Percentiles rank a stretch among this genome's conserved stretches.
Conservation (phyloP, 2,888 invertebrate species). For the Dastarcus helophoroides region DNA sequence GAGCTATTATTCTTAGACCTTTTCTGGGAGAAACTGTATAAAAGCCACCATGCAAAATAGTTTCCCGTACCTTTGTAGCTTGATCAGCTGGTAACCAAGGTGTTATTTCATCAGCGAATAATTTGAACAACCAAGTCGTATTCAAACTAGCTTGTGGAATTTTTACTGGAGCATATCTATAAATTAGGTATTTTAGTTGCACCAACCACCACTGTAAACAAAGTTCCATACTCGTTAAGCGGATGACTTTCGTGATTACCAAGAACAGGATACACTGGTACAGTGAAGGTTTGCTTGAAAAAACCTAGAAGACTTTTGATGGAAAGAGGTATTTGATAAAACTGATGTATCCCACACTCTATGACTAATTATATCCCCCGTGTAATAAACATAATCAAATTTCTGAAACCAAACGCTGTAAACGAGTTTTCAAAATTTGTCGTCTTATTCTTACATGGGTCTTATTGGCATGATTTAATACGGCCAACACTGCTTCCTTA, state of each 20-base stretch:
- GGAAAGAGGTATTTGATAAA: conserved; percentile 45
- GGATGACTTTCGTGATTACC: conserved; percentile 61
- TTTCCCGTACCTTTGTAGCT: conserved; percentile 45
- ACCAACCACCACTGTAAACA: too few relatives aligned
- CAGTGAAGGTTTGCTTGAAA: conserved; percentile 34
- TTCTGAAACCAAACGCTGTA: conserved; percentile 1
- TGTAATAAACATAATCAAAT: conserved; percentile 54
- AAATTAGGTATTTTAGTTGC: too few relatives aligned
- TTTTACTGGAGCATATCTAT: conserved; percentile 24
- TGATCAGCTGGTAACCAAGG: conserved; percentile 52
- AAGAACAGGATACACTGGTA: conserved; percentile 42
- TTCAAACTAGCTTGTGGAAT: conserved; percentile 30
- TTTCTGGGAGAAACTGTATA: conserved; percentile 55
- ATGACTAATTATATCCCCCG: conserved; percentile 76
- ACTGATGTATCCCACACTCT: conserved; percentile 69
- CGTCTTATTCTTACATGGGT: conserved; percentile 14
- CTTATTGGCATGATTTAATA: conserved; percentile 36
- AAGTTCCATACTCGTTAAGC: conserved; percentile 55
- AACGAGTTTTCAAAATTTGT: background rate
- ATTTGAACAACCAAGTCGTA: conserved; percentile 64
- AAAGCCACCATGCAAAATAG: conserved; percentile 58
- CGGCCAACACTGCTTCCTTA: conserved; percentile 51
- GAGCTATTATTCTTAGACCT: conserved; percentile 60
- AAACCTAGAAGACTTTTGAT: conserved; percentile 40
- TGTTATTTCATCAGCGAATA: conserved; percentile 56